These are phyloP conservation scores for Lasioglossum oenotherae DNA, from an alignment of 2,888 invertebrate genomes.

Conservation along the genomic window DNA sequence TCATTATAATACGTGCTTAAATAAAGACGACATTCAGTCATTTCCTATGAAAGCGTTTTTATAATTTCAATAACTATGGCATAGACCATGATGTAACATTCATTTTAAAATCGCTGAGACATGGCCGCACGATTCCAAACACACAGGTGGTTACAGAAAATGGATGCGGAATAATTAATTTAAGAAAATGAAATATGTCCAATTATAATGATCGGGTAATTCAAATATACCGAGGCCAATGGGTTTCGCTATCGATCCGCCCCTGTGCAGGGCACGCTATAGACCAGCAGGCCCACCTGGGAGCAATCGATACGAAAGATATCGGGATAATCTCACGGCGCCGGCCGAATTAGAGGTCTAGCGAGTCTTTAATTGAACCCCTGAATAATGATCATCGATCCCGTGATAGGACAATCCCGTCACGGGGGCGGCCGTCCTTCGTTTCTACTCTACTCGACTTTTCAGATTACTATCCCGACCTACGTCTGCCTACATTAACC, in stretches of 20 bases:
- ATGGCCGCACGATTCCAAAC: neutral
- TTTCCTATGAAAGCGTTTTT: no score
- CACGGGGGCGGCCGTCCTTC: slow-evolving; percentile 70
- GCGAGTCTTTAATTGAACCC: slow-evolving; percentile 82
- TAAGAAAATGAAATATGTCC: neutral
- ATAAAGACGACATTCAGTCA: no score
- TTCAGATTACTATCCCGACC: slow-evolving; percentile 63
- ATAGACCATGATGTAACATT: neutral
- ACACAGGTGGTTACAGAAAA: neutral
- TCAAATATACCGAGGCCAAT: slow-evolving; percentile 4
- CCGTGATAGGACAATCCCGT: slow-evolving; percentile 76
- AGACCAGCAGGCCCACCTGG: slow-evolving; percentile 76
- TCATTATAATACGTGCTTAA: no score
- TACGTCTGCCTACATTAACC: slow-evolving; percentile 55
- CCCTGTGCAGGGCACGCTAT: slow-evolving; percentile 50
- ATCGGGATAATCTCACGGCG: slow-evolving; percentile 80
- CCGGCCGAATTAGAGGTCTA: slow-evolving; percentile 81
- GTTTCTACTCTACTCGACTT: slow-evolving; percentile 43
- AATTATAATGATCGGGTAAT: slow-evolving; percentile 15
- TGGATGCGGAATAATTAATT: neutral
- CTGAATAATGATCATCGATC: slow-evolving; percentile 83
- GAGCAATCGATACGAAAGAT: slow-evolving; percentile 81
- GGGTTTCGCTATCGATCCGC: slow-evolving; percentile 49
- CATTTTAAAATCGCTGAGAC: neutral
- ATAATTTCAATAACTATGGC: no score